Evolutionary conservation across 2,113 vertebrate genomes (phyloP).

Genomic region (Oreochromis spilurus): DNA sequence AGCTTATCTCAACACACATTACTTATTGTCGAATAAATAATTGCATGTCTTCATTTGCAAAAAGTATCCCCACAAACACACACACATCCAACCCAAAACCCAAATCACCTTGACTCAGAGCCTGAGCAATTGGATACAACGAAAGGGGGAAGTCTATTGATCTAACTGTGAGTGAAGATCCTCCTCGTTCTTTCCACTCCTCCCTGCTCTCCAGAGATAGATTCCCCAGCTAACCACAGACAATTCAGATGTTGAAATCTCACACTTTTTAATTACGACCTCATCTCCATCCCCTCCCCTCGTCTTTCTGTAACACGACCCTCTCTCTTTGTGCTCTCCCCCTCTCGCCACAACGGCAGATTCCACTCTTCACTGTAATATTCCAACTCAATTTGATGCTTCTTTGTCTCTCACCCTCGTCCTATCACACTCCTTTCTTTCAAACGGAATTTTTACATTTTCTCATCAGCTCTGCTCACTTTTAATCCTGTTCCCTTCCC

Average conservation of each 20-base stretch:
- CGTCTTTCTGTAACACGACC: neutral
- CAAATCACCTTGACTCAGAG: conserved; percentile 36
- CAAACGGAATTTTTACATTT: neutral
- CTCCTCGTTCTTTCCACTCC: neutral
- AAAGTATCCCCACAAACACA: neutral
- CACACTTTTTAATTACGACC: conserved; percentile 52
- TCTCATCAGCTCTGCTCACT: neutral
- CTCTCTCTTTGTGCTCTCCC: neutral
- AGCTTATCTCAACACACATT: neutral
- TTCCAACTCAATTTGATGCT: conserved; percentile 5
- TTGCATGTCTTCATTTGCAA: neutral
- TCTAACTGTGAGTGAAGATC: conserved; percentile 38
- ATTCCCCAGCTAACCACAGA: conserved; percentile 14
- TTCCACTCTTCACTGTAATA: neutral
- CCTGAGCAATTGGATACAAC: conserved; percentile 51
- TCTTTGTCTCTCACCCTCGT: neutral
- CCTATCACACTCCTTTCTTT: neutral
- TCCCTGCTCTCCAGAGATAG: conserved; percentile 25
- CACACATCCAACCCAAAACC: neutral
- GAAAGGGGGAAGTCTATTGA: conserved; percentile 49
- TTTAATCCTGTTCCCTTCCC: neutral
- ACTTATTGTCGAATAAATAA: conserved; percentile 11
- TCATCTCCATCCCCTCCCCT: neutral
- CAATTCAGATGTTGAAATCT: conserved; percentile 50
- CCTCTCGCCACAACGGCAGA: neutral